phyloP scores from a whole-genome alignment of 1,140 invertebrate species.

The Euura lappo region DNA sequence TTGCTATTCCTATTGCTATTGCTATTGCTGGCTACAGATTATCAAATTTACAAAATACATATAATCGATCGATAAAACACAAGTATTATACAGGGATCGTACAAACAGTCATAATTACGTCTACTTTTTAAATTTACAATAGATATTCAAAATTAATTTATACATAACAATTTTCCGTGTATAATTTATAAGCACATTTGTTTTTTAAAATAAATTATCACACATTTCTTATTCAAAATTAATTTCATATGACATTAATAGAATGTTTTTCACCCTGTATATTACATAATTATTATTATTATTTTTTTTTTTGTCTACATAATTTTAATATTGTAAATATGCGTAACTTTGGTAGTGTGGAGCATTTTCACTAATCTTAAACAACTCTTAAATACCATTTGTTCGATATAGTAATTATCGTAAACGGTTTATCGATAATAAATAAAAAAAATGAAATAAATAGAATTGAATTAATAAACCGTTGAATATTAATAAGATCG shows the following conservation, averaged over 20 bases:
- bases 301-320: conserved; percentile 30
- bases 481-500: neutral
- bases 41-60: neutral
- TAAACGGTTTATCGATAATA: neutral
- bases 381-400: neutral
- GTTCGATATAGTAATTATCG: neutral
- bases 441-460: conserved; percentile 10
- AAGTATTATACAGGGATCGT: conserved; percentile 2
- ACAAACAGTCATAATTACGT: neutral
- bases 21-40: neutral
- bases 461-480: conserved; percentile 14
- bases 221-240: neutral
- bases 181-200: neutral
- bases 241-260: neutral
- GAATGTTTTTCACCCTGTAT: neutral
- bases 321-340: conserved; percentile 42
- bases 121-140: neutral
- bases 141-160: neutral
- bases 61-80: neutral
- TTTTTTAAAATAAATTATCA: neutral
- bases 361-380: conserved; percentile 28
- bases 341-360: conserved; percentile 49
- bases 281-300: neutral
- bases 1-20: neutral
- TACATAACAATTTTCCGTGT: neutral